A percentile compares a stretch with the other conserved stretches of the same genome.
Conservation (phyloP, 2,888 invertebrate species). For the Sinodicranocentrus sp. region DNA sequence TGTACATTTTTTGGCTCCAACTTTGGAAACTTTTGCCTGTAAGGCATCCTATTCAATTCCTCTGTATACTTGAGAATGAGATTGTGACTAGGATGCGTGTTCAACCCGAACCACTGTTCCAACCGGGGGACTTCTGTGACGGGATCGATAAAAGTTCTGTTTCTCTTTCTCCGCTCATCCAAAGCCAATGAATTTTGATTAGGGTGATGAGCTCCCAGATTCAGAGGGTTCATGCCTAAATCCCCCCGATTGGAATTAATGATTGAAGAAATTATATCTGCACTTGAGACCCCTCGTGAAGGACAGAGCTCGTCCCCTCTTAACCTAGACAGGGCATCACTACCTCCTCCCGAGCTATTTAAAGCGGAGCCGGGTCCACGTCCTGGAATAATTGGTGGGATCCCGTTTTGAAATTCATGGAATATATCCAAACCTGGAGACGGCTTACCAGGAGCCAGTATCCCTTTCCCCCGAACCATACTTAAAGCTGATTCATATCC, state of each 20-base stretch:
- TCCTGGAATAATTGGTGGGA: constrained; percentile 62
- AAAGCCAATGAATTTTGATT: constrained; percentile 70
- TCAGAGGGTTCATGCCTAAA: constrained; percentile 71
- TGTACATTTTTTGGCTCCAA: constrained; percentile 99
- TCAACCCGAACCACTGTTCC: constrained; percentile 97
- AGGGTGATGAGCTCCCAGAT: constrained; percentile 71
- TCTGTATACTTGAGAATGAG: constrained; percentile 98
- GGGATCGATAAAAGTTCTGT: constrained; percentile 99
- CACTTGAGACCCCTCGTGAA: constrained; percentile 71
- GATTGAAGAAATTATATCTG: constrained; percentile 75
- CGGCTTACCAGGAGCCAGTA: constrained; percentile 69
- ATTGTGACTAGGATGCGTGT: constrained; percentile 98
- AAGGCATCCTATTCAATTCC: constrained; percentile 97
- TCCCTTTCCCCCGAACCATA: constrained; percentile 62
- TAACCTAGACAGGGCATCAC: constrained; percentile 67
- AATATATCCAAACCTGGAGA: constrained; percentile 73
- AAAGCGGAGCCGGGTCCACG: background rate
- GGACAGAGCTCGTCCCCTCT: constrained; percentile 72
- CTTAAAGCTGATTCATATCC: constrained; percentile 73
- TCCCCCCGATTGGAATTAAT: constrained; percentile 75
- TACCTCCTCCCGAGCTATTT: constrained; percentile 35
- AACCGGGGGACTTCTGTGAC: constrained; percentile 97
- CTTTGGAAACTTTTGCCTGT: constrained; percentile 98
- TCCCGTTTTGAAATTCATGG: constrained; percentile 73
- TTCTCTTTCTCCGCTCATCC: constrained; percentile 93